Base-by-base conservation (phyloP, 2,797 vertebrate species). In the Pseudocheirus occidentalis region DNA sequence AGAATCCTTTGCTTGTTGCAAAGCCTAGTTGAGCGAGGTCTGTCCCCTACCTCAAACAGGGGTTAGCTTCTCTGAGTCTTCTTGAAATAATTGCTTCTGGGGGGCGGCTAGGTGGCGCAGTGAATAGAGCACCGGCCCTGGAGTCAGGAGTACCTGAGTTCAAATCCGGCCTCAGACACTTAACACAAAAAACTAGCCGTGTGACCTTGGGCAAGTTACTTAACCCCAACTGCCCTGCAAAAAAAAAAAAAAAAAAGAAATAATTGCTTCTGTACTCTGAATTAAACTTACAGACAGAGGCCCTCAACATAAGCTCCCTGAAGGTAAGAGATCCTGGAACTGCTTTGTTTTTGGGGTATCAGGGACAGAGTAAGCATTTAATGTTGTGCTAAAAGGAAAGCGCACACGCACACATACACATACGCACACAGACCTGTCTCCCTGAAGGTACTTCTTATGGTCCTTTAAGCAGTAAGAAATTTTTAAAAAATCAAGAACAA, bases 401-500 rank as follows among this genome's bases (percentile, higher is more conserved):
- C 1, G 2, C 16, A 46, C 18, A 40, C 7, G 16, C 34, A 40
- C 66, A 62, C 11, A 14, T 11, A 62, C 4, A 73, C 16, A 73
- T 2, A 73, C 34, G 46, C 7, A 24, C 14, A n/a, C 62, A 73
- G 11, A 62, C 4, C 89, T 90, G 91, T 96, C 53, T 92, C 56
- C 50, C 50, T 58, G 90, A 94, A 95, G 93, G 66, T 94, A 93
- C 73, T 57, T 93, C 55, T 95, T 29, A 92, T 53, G 7, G 55
- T 73, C 40, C 27, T 62, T 92, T 93, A 92, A 18, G 94, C 53
- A 89, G 18, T 91, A 94, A 96, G 58, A 94, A 95, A 91, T 55
- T 73, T n/a, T 24, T 94, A 92, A 95, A 94, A 93, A 81, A 57
- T 90, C 90, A 95, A 95, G 94, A 87, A 87, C 55, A 94, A 73